These are phyloP conservation scores for Puffinus mauretanicus DNA, from an alignment of 2,113 vertebrate genomes.

Conservation along the genomic window DNA sequence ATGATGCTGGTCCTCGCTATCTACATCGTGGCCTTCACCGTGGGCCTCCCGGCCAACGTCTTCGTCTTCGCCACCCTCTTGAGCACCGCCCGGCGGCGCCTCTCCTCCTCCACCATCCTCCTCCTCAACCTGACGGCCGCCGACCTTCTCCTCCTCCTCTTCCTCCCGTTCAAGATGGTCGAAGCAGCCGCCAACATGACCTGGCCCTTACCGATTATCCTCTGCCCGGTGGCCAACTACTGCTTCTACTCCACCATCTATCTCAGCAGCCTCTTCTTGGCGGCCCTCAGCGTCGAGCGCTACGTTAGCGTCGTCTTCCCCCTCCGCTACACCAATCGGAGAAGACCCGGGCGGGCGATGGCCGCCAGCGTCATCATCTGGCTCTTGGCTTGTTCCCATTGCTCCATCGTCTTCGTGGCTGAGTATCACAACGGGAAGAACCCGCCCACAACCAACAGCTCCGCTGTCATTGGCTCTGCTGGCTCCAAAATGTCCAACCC, in stretches of 20 bases:
- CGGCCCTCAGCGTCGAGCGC: constrained; percentile 84
- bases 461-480: fast-evolving
- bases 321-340: constrained; percentile 78
- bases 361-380: constrained; percentile 79
- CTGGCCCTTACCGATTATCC: constrained; percentile 73
- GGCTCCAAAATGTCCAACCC: not conserved
- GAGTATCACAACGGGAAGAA: fast-evolving
- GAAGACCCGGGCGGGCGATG: constrained; percentile 68
- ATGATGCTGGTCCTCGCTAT: constrained; percentile 72
- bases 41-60: constrained; percentile 83
- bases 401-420: constrained; percentile 80
- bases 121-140: constrained; percentile 88
- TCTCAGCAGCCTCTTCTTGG: constrained; percentile 86
- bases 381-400: constrained; percentile 75
- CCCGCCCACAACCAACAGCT: fast-evolving
- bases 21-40: constrained; percentile 82
- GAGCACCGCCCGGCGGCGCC: constrained; percentile 75
- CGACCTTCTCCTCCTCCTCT: constrained; percentile 84
- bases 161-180: constrained; percentile 87
- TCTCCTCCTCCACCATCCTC: constrained; percentile 81
- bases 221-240: constrained; percentile 82
- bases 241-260: constrained; percentile 90
- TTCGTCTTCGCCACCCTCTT: constrained; percentile 83
- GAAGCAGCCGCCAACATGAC: constrained; percentile 70
- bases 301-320: constrained; percentile 88